These are phyloP conservation scores for Ardeotis arabs DNA, from an alignment of 2,113 vertebrate genomes.

Conservation along the genomic window DNA sequence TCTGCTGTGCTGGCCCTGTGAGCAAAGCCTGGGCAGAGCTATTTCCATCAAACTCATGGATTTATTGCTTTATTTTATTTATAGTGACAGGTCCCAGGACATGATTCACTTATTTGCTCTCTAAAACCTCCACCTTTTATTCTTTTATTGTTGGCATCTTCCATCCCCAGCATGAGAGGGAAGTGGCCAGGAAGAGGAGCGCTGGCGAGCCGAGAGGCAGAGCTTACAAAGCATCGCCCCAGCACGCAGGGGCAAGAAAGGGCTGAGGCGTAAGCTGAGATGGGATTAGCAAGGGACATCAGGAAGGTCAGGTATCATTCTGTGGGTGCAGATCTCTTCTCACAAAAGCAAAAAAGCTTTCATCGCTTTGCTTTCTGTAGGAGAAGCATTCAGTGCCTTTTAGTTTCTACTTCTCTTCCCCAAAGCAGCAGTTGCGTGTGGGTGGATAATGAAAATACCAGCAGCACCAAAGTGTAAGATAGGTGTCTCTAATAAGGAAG, in stretches of 20 bases:
- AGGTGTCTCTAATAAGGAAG: neutral
- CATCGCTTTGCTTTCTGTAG: neutral
- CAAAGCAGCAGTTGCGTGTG: neutral
- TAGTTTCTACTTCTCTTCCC: neutral
- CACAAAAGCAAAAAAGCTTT: neutral
- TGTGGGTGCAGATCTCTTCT: neutral
- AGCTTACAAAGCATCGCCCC: neutral
- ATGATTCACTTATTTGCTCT: neutral
- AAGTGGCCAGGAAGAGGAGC: neutral
- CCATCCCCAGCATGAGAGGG: neutral
- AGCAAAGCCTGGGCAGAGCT: neutral
- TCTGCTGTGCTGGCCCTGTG: too few relatives aligned
- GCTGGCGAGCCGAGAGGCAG: neutral
- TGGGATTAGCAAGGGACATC: neutral
- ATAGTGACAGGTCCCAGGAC: neutral
- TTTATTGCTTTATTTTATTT: neutral
- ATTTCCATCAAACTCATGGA: neutral
- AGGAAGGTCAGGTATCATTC: neutral
- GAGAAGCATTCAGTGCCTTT: neutral
- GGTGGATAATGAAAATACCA: neutral
- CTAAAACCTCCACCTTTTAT: neutral
- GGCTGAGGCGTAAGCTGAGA: fast-evolving
- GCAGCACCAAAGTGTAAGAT: neutral
- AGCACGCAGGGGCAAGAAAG: neutral
- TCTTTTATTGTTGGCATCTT: neutral